phyloP scores from a whole-genome alignment of 2,888 invertebrate genomes.

The Euproctis similis region DNA sequence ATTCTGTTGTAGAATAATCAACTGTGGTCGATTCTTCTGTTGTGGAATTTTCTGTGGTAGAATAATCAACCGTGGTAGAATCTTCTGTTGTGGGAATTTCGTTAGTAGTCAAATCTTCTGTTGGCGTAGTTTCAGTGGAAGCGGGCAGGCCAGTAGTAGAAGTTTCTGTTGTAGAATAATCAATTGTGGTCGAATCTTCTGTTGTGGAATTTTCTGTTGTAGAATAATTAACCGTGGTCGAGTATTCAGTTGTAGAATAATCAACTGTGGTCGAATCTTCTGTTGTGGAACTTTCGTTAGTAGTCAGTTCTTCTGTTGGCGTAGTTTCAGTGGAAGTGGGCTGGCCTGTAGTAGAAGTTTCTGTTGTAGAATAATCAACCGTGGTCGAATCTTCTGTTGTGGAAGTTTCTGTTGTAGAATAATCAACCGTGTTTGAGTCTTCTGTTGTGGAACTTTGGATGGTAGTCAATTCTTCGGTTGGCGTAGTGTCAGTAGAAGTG shows the following conservation, averaged over 20 bases:
- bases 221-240: background rate
- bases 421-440: background rate
- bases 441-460: background rate
- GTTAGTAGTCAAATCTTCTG: slow-evolving; percentile 1
- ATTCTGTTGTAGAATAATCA: slow-evolving; percentile 3
- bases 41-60: background rate
- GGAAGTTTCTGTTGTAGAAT: background rate
- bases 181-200: background rate
- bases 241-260: background rate
- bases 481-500: background rate
- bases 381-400: background rate
- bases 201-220: slow-evolving; percentile 3
- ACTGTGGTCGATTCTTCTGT: background rate
- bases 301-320: slow-evolving; percentile 1
- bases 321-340: background rate
- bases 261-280: background rate
- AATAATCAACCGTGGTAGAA: slow-evolving; percentile 1
- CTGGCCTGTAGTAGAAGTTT: background rate
- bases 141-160: background rate
- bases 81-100: slow-evolving; percentile 1
- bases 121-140: background rate
- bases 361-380: background rate
- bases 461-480: background rate
- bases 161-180: background rate
- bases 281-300: background rate